Percentiles rank a stretch among this genome's conserved stretches.
These are phyloP conservation scores for Ditula angustiorana DNA, from an alignment of 2,888 invertebrate species.

Conservation along the genomic window DNA sequence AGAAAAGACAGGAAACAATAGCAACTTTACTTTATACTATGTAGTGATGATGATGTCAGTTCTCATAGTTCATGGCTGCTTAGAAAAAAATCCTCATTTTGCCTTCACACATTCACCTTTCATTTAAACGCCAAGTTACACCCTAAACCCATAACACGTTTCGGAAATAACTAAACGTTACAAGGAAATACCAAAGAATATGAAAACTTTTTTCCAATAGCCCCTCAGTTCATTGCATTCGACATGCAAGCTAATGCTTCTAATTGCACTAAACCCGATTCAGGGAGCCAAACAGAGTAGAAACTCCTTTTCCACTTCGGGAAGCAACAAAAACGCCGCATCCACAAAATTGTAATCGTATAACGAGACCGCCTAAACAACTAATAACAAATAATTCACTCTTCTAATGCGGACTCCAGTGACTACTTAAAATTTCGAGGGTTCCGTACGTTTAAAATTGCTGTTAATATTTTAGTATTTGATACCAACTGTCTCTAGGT, in stretches of 20 bases:
- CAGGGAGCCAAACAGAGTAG: slow-evolving; percentile 68
- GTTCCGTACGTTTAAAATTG: slow-evolving; percentile 42
- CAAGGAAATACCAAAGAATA: slow-evolving; percentile 31
- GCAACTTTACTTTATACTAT: too few species aligned
- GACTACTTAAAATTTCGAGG: slow-evolving; percentile 48
- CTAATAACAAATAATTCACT: slow-evolving; percentile 74
- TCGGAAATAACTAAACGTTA: slow-evolving; percentile 43
- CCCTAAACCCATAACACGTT: slow-evolving; percentile 3
- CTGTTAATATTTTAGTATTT: neutral
- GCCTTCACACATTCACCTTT: too few species aligned
- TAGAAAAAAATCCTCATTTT: too few species aligned
- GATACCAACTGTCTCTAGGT: too few species aligned
- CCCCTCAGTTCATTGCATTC: slow-evolving; percentile 54
- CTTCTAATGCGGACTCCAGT: slow-evolving; percentile 55
- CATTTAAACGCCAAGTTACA: neutral
- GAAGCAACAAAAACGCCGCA: slow-evolving; percentile 62
- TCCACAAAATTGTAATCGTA: slow-evolving; percentile 71
- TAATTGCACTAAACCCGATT: slow-evolving; percentile 79
- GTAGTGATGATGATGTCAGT: too few species aligned
- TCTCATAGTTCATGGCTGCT: too few species aligned
- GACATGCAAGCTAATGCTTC: slow-evolving; percentile 62
- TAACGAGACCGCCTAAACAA: slow-evolving; percentile 64
- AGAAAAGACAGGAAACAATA: too few species aligned
- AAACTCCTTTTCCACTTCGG: slow-evolving; percentile 71
- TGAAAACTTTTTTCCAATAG: slow-evolving; percentile 37